phyloP scores from a whole-genome alignment of 2,888 invertebrate species.

The Omphaloscelis lunosa region DNA sequence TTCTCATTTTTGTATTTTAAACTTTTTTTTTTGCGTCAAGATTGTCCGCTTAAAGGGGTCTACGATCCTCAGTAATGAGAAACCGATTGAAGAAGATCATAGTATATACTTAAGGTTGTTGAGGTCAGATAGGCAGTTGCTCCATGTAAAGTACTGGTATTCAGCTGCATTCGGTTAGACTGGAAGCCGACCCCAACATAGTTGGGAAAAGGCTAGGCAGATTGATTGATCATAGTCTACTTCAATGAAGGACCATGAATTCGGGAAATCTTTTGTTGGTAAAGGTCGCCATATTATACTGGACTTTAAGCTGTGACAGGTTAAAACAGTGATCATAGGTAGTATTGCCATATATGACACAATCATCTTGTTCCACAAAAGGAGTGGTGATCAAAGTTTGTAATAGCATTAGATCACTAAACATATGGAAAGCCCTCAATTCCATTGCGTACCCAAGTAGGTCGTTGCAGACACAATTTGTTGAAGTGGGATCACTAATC shows the following conservation, averaged over 20 bases:
- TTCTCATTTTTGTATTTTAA: no score
- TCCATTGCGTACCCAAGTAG: no score
- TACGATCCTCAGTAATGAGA: no score
- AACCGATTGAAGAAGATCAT: no score
- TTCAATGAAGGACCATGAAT: neutral
- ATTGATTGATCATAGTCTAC: neutral
- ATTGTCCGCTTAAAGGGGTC: no score
- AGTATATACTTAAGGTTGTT: no score
- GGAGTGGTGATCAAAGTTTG: neutral
- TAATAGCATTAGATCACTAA: neutral
- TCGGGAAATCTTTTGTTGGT: neutral
- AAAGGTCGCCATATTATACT: neutral
- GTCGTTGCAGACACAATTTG: no score
- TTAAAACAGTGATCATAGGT: neutral
- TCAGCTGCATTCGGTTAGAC: neutral
- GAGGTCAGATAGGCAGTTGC: neutral
- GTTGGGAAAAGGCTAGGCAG: neutral
- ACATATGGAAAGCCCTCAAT: no score
- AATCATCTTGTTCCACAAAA: neutral
- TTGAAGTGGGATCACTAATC: no score
- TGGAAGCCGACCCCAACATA: neutral
- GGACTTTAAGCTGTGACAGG: no score
- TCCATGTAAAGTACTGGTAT: neutral
- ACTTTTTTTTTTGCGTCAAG: no score
- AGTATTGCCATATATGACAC: neutral